Evolutionary conservation across 1,140 invertebrate species (phyloP).

Genomic region (Onthophagus taurus): DNA sequence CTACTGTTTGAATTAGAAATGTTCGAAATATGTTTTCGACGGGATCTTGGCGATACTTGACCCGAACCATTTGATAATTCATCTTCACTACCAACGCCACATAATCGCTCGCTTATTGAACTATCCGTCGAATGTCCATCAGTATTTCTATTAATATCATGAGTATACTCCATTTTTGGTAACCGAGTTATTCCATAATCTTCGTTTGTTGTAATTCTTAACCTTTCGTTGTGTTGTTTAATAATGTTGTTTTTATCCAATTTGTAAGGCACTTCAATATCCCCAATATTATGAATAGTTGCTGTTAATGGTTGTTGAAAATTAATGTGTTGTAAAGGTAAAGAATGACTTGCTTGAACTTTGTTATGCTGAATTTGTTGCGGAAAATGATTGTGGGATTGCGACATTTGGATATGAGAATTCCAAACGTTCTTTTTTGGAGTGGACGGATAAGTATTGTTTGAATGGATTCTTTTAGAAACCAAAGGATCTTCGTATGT

Average conservation of each 20-base stretch:
- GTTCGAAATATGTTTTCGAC: conserved; percentile 33
- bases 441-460: conserved; percentile 34
- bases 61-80: conserved; percentile 45
- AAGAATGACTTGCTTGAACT: conserved; percentile 38
- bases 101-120: conserved; percentile 37
- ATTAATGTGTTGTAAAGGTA: conserved; percentile 37
- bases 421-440: conserved; percentile 30
- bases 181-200: conserved; percentile 22
- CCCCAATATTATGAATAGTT: conserved; percentile 26
- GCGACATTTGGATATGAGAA: conserved; percentile 21
- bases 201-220: conserved; percentile 19
- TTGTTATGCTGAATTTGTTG: conserved; percentile 32
- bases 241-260: conserved; percentile 38
- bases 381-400: conserved; percentile 30
- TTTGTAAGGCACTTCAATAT: conserved; percentile 37
- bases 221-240: conserved; percentile 38
- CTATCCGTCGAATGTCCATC: conserved; percentile 48
- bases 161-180: conserved; percentile 23
- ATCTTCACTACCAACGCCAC: conserved; percentile 43
- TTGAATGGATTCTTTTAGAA: conserved; percentile 19
- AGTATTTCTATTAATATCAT: conserved; percentile 33
- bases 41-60: conserved; percentile 45
- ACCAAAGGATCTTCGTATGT: conserved; percentile 28
- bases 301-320: conserved; percentile 35
- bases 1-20: conserved; percentile 44